Evolutionary conservation across 2,113 vertebrate genomes (phyloP).

Genomic region (Nycticryphes semicollaris): DNA sequence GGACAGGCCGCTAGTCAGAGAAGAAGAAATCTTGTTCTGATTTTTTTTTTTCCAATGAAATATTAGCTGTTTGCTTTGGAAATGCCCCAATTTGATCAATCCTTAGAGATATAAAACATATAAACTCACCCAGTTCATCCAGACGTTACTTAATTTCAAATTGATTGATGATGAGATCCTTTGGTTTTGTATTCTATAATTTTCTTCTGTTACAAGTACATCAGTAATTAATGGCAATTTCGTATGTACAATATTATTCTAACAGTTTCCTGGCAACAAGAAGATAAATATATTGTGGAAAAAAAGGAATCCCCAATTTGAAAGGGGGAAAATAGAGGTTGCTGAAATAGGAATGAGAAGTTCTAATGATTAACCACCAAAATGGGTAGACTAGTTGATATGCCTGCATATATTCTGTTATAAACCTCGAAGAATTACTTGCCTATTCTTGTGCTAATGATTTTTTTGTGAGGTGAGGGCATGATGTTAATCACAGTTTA

Average conservation of each 20-base stretch:
- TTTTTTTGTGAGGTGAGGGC: neutral
- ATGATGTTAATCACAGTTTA: neutral
- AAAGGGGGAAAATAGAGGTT: neutral
- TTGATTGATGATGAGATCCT: neutral
- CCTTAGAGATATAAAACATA: neutral
- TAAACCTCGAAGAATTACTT: neutral
- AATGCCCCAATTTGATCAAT: constrained; percentile 15
- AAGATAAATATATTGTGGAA: neutral
- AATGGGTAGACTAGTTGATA: neutral
- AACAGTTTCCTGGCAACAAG: constrained; percentile 15
- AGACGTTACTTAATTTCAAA: constrained; percentile 6
- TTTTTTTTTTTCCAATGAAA: neutral
- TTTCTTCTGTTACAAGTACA: neutral
- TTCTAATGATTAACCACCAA: neutral
- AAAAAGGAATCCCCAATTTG: neutral
- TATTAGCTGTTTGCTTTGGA: constrained; percentile 16
- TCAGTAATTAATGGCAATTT: constrained; percentile 41
- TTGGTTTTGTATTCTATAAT: neutral
- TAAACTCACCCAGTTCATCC: neutral
- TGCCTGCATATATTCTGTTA: neutral
- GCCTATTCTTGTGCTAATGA: neutral
- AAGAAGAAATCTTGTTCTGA: constrained; percentile 5
- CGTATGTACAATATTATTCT: neutral
- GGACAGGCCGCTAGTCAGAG: constrained; percentile 17
- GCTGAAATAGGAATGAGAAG: neutral